A percentile compares a stretch with the other conserved stretches of the same genome.
Evolutionary conservation across 92 coral and sea anemone genomes (phyloP).

Genomic region (Epizoanthus stellaris): DNA sequence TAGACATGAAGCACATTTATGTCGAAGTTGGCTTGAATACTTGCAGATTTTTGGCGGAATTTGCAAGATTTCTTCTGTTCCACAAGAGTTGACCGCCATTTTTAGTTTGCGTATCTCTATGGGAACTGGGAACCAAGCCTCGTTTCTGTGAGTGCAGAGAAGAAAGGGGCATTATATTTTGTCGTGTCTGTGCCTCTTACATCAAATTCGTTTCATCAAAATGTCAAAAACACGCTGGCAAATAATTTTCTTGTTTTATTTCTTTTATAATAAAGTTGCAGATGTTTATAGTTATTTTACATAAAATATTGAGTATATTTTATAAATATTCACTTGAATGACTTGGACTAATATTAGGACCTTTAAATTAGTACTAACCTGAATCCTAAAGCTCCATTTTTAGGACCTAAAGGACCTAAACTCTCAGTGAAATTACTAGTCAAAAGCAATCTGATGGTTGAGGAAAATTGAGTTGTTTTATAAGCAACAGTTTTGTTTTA

Average conservation of each 20-base stretch:
- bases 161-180: background rate
- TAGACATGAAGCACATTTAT: background rate
- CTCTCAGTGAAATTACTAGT: conserved; percentile 37
- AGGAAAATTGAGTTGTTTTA: no score
- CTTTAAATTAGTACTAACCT: background rate
- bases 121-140: conserved; percentile 73
- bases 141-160: conserved; percentile 41
- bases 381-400: conserved; percentile 3
- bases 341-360: conserved; percentile 14
- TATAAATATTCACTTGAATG: background rate
- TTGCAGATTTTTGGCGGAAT: conserved; percentile 8
- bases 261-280: background rate
- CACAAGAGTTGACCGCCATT: conserved; percentile 85
- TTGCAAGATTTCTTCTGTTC: conserved; percentile 3
- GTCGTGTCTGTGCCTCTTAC: background rate
- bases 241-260: background rate
- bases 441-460: background rate
- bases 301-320: background rate
- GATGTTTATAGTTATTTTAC: background rate
- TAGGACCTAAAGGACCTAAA: conserved; percentile 16
- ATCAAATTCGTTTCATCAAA: background rate
- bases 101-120: conserved; percentile 64
- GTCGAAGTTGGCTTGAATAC: background rate
- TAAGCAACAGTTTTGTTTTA: background rate
- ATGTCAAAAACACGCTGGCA: background rate